Conservation (phyloP, 2,113 vertebrate species). For the Oncorhynchus gorbuscha region DNA sequence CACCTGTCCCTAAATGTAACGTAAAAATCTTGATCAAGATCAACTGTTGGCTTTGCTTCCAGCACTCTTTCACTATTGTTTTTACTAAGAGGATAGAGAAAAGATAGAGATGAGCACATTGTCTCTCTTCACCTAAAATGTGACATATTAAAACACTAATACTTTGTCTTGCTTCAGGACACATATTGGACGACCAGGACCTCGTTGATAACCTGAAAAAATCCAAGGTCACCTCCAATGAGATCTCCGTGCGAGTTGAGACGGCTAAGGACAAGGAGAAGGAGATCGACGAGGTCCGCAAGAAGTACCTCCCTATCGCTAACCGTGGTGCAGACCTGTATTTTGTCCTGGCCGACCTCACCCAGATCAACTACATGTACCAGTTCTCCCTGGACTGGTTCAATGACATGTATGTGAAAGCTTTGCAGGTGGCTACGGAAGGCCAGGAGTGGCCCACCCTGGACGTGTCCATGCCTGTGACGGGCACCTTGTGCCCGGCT, state of each 20-base stretch:
- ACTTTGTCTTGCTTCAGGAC: slow-evolving; percentile 2
- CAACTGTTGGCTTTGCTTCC: no score
- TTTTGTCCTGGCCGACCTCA: slow-evolving; percentile 54
- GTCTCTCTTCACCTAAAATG: neutral
- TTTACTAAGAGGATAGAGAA: no score
- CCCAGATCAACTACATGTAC: slow-evolving; percentile 61
- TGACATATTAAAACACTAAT: neutral
- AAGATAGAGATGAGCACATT: no score
- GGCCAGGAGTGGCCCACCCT: neutral
- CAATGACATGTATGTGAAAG: slow-evolving; percentile 47
- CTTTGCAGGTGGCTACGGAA: slow-evolving; percentile 13
- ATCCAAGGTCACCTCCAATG: slow-evolving; percentile 59
- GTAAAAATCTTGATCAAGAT: no score
- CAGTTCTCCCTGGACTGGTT: slow-evolving; percentile 74
- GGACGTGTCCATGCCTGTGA: neutral
- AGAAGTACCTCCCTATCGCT: slow-evolving; percentile 62
- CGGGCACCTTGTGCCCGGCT: neutral
- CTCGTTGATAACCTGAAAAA: slow-evolving; percentile 60
- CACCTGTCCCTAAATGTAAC: no score
- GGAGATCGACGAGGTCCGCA: slow-evolving; percentile 38
- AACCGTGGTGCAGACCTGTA: slow-evolving; percentile 59
- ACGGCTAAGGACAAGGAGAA: slow-evolving; percentile 53
- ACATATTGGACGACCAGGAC: slow-evolving; percentile 62
- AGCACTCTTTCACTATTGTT: no score
- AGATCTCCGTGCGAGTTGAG: slow-evolving; percentile 54